A percentile compares a stretch with the other conserved stretches of the same genome.
Evolutionary conservation across 1,140 invertebrate species (phyloP).

Genomic region (Saxidomus purpurata): DNA sequence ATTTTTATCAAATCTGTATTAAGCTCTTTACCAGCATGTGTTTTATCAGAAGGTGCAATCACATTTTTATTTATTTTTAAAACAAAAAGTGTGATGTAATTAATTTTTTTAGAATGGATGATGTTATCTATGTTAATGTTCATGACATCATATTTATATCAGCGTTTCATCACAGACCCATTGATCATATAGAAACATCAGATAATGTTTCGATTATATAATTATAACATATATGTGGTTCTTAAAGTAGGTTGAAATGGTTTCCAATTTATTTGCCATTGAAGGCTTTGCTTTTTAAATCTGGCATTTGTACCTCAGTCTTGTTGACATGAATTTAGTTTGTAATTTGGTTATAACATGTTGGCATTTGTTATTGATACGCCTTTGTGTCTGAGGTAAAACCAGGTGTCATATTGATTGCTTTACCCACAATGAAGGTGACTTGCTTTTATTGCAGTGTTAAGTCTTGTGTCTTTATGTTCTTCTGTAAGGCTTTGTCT

Average conservation of each 20-base stretch:
- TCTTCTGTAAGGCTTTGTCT: too few relatives aligned
- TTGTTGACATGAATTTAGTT: too few relatives aligned
- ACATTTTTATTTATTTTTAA: conserved; percentile 1
- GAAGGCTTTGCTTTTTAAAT: too few relatives aligned
- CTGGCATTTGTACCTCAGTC: too few relatives aligned
- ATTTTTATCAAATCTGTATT: background rate
- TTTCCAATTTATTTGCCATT: too few relatives aligned
- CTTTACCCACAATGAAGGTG: background rate
- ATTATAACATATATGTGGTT: too few relatives aligned
- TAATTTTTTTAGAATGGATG: background rate
- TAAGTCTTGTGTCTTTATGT: too few relatives aligned
- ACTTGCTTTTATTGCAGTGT: too few relatives aligned
- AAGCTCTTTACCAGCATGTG: background rate
- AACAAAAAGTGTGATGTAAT: background rate
- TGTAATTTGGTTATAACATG: too few relatives aligned
- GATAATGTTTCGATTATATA: too few relatives aligned
- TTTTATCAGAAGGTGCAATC: conserved; percentile 24
- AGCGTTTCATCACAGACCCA: conserved; percentile 10
- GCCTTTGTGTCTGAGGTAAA: background rate
- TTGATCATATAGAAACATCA: background rate
- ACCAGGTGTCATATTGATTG: background rate
- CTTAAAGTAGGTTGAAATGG: too few relatives aligned
- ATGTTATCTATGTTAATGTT: background rate
- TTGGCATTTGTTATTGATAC: background rate
- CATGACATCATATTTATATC: conserved; percentile 9